A percentile compares a stretch with the other conserved stretches of the same genome.
phyloP scores from a whole-genome alignment of 2,797 vertebrate genomes.

The Bradypodion ventrale region DNA sequence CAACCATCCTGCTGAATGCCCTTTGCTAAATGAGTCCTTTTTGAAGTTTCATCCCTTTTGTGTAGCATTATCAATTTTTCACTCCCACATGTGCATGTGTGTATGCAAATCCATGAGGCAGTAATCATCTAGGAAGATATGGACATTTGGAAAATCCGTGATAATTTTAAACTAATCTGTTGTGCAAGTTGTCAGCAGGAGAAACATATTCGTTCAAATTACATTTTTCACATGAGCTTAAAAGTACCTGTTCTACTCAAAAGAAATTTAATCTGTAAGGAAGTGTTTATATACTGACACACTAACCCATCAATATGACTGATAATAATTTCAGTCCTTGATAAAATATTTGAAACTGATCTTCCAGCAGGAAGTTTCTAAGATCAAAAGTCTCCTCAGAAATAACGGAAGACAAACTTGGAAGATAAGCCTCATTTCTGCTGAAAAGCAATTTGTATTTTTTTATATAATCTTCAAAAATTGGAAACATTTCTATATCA shows the following conservation, averaged over 20 bases:
- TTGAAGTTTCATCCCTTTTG: neutral
- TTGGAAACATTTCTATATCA: constrained; percentile 27
- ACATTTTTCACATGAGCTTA: constrained; percentile 33
- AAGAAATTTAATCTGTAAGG: constrained; percentile 26
- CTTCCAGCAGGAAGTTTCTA: neutral
- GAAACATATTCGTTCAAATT: constrained; percentile 9
- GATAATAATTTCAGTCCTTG: constrained; percentile 14
- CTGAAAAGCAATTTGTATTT: constrained; percentile 27
- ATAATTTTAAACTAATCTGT: constrained; percentile 9
- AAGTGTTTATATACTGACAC: constrained; percentile 8
- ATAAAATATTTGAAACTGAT: constrained; percentile 7
- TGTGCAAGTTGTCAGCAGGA: neutral
- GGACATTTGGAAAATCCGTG: constrained; percentile 30
- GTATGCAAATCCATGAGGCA: constrained; percentile 19
- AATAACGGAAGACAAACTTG: neutral
- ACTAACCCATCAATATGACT: constrained; percentile 15
- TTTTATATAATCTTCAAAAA: constrained; percentile 32
- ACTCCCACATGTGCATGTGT: neutral
- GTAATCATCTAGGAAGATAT: neutral
- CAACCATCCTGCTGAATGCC: neutral
- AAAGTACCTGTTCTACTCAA: neutral
- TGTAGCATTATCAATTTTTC: neutral
- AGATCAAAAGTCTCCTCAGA: constrained; percentile 5
- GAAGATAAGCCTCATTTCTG: neutral
- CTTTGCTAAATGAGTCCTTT: constrained; percentile 13